Evolutionary conservation across 2,797 vertebrate genomes (phyloP).

Genomic region (Vireo griseus): DNA sequence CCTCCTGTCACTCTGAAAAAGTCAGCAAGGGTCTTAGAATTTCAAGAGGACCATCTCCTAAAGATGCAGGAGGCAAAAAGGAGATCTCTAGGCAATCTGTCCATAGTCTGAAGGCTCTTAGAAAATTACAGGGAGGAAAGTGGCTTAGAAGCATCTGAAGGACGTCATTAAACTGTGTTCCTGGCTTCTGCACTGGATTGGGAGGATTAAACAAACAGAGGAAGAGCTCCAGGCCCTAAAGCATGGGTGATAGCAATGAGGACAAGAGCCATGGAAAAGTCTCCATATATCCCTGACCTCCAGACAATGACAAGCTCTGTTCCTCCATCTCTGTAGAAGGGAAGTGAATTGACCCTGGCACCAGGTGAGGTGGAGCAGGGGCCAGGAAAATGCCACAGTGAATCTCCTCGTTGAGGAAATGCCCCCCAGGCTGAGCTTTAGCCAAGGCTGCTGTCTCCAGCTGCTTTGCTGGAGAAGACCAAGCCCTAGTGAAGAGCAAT

Average conservation of each 20-base stretch:
- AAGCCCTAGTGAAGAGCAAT: background rate
- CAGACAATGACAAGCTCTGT: background rate
- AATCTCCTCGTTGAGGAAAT: background rate
- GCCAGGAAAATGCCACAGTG: background rate
- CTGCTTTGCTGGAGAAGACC: background rate
- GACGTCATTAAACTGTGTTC: background rate
- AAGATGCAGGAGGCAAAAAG: background rate
- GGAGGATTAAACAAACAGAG: background rate
- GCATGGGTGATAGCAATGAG: background rate
- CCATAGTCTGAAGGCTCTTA: background rate
- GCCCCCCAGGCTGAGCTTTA: background rate
- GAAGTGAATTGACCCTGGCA: background rate
- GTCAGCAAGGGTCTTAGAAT: background rate
- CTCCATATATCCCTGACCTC: background rate
- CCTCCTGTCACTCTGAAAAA: background rate
- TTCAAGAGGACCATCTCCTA: background rate
- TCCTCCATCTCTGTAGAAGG: background rate
- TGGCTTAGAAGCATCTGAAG: background rate
- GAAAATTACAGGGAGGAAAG: background rate
- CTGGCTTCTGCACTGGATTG: background rate
- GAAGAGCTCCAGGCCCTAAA: background rate
- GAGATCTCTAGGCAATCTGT: background rate
- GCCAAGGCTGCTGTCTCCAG: background rate
- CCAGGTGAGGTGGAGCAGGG: background rate
- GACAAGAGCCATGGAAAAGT: background rate